Evolutionary conservation across 2,113 vertebrate species (phyloP).

Genomic region (Myotis brandtii): DNA sequence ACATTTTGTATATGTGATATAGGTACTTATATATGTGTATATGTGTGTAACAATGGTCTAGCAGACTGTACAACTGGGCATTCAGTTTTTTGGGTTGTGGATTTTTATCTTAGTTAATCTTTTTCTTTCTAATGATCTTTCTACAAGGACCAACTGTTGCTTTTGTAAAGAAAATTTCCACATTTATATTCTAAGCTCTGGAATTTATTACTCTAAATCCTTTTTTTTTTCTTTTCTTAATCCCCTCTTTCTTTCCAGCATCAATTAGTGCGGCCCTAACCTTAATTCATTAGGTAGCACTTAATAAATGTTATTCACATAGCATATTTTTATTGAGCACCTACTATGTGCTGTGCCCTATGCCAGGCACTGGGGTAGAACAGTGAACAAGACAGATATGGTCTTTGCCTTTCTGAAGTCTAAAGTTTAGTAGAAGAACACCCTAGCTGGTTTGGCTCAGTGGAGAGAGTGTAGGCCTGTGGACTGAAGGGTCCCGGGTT

Average conservation of each 20-base stretch:
- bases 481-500: too few relatives aligned
- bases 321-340: not conserved
- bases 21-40: not conserved
- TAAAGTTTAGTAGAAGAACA: not conserved
- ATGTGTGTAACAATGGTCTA: not conserved
- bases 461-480: too few relatives aligned
- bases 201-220: not conserved
- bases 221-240: not conserved
- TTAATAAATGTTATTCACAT: not conserved
- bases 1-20: not conserved
- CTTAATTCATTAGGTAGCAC: not conserved
- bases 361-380: too few relatives aligned
- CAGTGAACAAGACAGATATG: not conserved
- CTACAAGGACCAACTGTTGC: not conserved
- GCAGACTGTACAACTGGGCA: not conserved
- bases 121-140: not conserved
- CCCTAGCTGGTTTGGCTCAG: too few relatives aligned
- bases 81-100: not conserved
- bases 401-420: not conserved
- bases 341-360: too few relatives aligned
- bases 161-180: not conserved
- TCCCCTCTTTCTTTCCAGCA: not conserved
- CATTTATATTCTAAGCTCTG: not conserved
- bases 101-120: not conserved
- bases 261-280: not conserved